Conservation (phyloP, 1,140 invertebrate species). For the Polypedilum vanderplanki region DNA sequence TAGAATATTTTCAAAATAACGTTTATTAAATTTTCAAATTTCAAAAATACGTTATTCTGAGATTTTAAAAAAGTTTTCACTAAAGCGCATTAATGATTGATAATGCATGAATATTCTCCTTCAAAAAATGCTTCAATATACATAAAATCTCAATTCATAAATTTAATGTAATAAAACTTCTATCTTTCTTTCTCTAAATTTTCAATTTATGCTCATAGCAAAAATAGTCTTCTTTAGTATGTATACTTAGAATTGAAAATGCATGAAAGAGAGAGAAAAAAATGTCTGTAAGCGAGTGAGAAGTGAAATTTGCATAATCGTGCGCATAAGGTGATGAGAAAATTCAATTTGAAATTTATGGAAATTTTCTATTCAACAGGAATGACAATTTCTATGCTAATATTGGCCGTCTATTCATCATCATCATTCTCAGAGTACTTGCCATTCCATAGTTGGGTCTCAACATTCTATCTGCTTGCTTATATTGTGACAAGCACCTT, state of each 20-base stretch:
- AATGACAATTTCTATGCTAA: conserved; percentile 54
- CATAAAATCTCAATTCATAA: no score
- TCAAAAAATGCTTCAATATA: no score
- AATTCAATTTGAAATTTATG: conserved; percentile 28
- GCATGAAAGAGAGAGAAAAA: no score
- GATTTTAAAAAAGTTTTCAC: background rate
- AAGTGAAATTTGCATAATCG: conserved; percentile 16
- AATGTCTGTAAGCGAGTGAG: background rate
- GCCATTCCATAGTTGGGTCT: conserved; percentile 41
- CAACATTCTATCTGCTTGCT: conserved; percentile 48
- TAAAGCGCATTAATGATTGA: background rate
- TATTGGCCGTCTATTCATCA: conserved; percentile 47
- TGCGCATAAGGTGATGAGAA: conserved; percentile 16
- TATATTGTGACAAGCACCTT: conserved; percentile 56
- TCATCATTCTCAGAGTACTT: conserved; percentile 30
- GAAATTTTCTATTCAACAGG: conserved; percentile 28
- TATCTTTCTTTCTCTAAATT: no score
- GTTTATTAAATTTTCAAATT: background rate
- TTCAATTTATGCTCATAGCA: no score
- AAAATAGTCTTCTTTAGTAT: no score
- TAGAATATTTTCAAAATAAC: background rate
- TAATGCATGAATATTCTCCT: no score
- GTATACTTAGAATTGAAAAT: no score
- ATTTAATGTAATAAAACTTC: no score
- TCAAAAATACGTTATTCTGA: background rate